Conservation (phyloP, 2,888 invertebrate species). For the Xestia rhomboidea region DNA sequence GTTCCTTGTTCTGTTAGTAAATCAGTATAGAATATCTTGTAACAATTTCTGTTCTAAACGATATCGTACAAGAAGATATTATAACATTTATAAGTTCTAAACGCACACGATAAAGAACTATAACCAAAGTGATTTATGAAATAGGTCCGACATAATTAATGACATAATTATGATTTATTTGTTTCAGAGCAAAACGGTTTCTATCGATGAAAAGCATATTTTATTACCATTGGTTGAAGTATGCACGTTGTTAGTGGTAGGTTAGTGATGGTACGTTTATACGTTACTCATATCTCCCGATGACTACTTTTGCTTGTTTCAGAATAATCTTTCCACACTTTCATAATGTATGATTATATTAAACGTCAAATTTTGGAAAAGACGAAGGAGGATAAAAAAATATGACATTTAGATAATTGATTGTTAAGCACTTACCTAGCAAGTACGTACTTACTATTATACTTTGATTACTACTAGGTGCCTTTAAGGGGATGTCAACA, state of each 20-base stretch:
- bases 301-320: constrained; percentile 16
- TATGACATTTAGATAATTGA: background rate
- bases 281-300: constrained; percentile 1
- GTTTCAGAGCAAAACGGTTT: constrained; percentile 21
- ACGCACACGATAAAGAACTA: background rate
- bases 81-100: background rate
- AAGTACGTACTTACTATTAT: background rate
- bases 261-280: constrained; percentile 13
- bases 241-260: constrained; percentile 4
- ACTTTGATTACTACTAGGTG: background rate
- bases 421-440: background rate
- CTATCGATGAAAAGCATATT: constrained; percentile 35
- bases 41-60: background rate
- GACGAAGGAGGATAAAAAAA: background rate
- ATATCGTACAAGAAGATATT: background rate
- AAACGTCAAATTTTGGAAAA: background rate
- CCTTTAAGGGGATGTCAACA: too few species aligned
- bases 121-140: constrained; percentile 15
- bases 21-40: background rate
- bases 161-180: background rate
- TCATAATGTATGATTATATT: background rate
- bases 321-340: background rate
- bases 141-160: background rate
- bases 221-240: constrained; percentile 26
- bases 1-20: background rate